Percentiles rank a stretch among this genome's conserved stretches.
Evolutionary conservation across 2,888 invertebrate genomes (phyloP).

Genomic region (Hydrotaea cyrtoneurina): DNA sequence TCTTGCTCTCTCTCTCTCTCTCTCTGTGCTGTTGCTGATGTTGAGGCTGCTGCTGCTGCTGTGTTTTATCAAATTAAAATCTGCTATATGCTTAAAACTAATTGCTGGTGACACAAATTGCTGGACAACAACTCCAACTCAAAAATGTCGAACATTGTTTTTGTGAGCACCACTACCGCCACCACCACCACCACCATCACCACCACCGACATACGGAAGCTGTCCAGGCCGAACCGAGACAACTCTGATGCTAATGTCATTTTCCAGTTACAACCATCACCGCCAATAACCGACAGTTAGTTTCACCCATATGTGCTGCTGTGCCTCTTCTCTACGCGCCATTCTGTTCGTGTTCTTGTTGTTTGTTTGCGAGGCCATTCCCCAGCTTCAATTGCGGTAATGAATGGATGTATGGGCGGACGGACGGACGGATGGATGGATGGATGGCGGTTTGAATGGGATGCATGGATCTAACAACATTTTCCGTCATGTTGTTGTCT

Average conservation of each 20-base stretch:
- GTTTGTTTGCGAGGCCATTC: not conserved
- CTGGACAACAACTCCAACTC: slow-evolving; percentile 20
- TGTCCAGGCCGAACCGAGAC: not conserved
- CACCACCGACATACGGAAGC: not conserved
- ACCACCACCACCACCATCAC: no score
- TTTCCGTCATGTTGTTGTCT: slow-evolving; percentile 40
- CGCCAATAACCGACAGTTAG: not conserved
- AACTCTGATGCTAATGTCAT: slow-evolving; percentile 24
- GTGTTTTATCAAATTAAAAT: slow-evolving; percentile 50
- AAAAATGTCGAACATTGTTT: slow-evolving; percentile 25
- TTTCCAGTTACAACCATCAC: slow-evolving; percentile 34
- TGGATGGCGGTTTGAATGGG: not conserved
- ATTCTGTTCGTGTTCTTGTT: not conserved
- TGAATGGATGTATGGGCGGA: not conserved
- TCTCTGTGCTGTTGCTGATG: not conserved
- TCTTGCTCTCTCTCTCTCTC: no score
- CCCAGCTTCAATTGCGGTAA: slow-evolving; percentile 2
- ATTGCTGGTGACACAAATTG: slow-evolving; percentile 47
- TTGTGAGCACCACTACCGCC: not conserved
- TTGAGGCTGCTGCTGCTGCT: not conserved
- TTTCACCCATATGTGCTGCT: not conserved
- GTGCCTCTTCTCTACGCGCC: not conserved
- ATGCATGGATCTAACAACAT: slow-evolving; percentile 27
- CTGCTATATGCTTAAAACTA: slow-evolving; percentile 45
- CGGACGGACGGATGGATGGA: slow-evolving; percentile 2